Percentiles rank a stretch among this genome's conserved stretches.
Conservation (phyloP, 2,797 vertebrate species). For the Paratrypauchen microcephalus region DNA sequence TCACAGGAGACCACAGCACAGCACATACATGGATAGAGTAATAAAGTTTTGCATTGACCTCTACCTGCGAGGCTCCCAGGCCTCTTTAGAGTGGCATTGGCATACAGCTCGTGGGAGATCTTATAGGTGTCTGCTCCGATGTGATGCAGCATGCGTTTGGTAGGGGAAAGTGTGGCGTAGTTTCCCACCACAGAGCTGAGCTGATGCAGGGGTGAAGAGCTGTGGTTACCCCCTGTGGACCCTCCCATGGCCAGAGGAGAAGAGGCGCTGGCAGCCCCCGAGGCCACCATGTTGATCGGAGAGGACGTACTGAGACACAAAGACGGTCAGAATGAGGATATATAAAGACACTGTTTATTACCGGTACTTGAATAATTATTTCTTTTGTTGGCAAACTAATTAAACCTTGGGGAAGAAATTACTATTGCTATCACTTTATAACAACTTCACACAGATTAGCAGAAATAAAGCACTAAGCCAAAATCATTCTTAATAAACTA, state of each 20-base stretch:
- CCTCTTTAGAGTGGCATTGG: constrained; percentile 94
- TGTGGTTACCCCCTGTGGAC: constrained; percentile 74
- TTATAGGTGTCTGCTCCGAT: constrained; percentile 87
- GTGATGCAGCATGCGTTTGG: constrained; percentile 92
- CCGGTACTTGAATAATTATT: no score
- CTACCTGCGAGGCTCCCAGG: constrained; percentile 95
- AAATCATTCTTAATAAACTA: no score
- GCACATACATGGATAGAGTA: constrained; percentile 24
- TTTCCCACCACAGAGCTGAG: constrained; percentile 91
- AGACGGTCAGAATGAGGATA: neutral
- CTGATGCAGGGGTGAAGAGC: constrained; percentile 91
- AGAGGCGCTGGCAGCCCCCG: constrained; percentile 80
- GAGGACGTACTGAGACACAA: constrained; percentile 86
- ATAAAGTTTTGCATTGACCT: constrained; percentile 53
- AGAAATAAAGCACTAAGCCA: no score
- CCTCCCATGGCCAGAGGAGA: constrained; percentile 85
- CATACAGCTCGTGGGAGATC: constrained; percentile 93
- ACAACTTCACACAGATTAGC: no score
- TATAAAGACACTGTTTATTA: neutral
- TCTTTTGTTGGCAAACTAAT: no score
- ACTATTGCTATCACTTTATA: no score
- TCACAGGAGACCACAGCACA: constrained; percentile 21
- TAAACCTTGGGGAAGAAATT: no score
- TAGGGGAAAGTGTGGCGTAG: constrained; percentile 96
- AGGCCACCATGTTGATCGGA: constrained; percentile 91